Evolutionary conservation across 2,113 vertebrate genomes (phyloP), one percentile per base, ranked within the genome.

Genomic region (Antechinus stuartii): DNA sequence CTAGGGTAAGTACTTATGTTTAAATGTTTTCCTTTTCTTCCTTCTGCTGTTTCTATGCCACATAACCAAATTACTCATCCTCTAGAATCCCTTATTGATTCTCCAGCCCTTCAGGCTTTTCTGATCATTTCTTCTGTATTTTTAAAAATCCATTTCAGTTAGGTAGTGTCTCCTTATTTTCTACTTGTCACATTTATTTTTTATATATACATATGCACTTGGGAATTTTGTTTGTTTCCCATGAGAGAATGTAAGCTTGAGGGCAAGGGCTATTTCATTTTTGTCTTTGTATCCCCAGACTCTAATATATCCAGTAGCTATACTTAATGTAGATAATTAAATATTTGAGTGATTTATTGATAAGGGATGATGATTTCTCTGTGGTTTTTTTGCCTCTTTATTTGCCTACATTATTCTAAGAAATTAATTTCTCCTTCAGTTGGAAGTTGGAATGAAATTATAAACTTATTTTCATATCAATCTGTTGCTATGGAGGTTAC

Each of bases 361-460:
- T 42, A 84, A 84, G 24, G 53, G 23, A 68, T 47, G 94, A 53
- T 68, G 19, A 42, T 61, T 53, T 93, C 89, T 19, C 96, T 61
- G 54, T 84, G 10, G 49, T 49, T 90, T 91, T 92, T 93, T 93
- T 94, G 96, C 90, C 54, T 47, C 93, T 90, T 95, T 49, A 24
- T 42, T 76, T 54, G 92, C 93, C 93, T 56, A 94, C 90, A 92
- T 56, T 49, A n/a, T 53, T 52, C 19, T 0, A 3, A 55, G 49
- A 35, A 23, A 92, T 96, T 68, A 93, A 46, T 42, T 89, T 54
- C 93, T 91, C 96, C 91, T 95, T 89, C 76, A 4, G 0, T 4
- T 92, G 76, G 93, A 95, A 91, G 16, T 90, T 25, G 56, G 54
- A 94, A 96, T 95, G 91, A 94, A 93, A 95, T 50, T 95, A 61